Evolutionary conservation across 2,113 vertebrate genomes (phyloP).

Genomic region (Silurus glanis): DNA sequence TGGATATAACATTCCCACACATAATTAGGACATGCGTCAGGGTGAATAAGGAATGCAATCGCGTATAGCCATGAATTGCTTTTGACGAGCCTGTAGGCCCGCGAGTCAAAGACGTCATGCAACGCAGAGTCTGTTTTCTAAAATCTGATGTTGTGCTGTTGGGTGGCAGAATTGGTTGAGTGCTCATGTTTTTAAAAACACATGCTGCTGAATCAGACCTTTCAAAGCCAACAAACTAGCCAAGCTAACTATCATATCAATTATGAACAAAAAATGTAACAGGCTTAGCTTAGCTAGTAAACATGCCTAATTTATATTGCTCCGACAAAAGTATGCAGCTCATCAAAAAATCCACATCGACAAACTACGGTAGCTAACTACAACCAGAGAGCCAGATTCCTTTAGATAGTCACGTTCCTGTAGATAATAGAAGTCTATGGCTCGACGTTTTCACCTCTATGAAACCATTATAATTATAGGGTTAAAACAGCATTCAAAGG

Average conservation of each 20-base stretch:
- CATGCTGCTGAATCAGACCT: too few species aligned
- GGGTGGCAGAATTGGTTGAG: background rate
- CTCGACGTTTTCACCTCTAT: background rate
- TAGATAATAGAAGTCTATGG: background rate
- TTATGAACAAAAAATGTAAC: too few species aligned
- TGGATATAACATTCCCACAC: constrained; percentile 26
- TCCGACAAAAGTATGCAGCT: background rate
- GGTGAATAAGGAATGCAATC: background rate
- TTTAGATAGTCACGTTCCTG: background rate
- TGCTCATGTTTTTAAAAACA: background rate
- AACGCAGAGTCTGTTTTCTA: background rate
- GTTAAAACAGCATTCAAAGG: background rate
- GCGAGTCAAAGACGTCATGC: background rate
- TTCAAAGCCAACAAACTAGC: background rate
- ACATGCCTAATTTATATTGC: background rate
- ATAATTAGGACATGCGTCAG: background rate
- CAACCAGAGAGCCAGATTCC: background rate
- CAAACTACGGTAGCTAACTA: background rate
- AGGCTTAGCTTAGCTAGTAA: too few species aligned
- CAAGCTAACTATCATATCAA: too few species aligned
- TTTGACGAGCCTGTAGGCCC: background rate
- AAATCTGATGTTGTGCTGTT: background rate
- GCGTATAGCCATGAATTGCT: background rate
- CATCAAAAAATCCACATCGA: background rate
- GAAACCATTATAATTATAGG: too few species aligned